These are phyloP conservation scores for Drosophila acutilabella DNA, from an alignment of 2,888 invertebrate genomes.

Conservation along the genomic window DNA sequence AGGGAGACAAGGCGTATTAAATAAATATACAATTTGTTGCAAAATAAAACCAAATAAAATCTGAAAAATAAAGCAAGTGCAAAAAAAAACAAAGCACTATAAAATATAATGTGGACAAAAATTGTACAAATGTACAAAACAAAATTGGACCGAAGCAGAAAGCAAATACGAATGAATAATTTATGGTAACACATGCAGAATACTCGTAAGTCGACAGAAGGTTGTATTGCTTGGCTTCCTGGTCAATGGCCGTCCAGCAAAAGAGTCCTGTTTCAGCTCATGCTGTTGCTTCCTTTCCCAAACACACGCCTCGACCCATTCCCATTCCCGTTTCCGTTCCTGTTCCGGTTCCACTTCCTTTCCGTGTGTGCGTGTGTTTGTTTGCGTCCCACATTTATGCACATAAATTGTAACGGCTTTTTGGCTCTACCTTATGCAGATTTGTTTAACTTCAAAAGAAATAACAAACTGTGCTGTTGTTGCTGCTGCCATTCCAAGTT, in stretches of 20 bases:
- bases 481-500: slow-evolving; percentile 39
- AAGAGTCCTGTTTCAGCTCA: slow-evolving; percentile 11
- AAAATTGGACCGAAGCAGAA: slow-evolving; percentile 37
- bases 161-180: slow-evolving; percentile 68
- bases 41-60: slow-evolving; percentile 10
- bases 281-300: slow-evolving; percentile 1
- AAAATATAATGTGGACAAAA: slow-evolving; percentile 43
- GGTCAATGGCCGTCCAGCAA: slow-evolving; percentile 42
- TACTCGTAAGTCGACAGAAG: slow-evolving; percentile 50
- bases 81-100: slow-evolving; percentile 29
- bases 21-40: slow-evolving; percentile 19
- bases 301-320: not conserved
- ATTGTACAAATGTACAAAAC: slow-evolving; percentile 27
- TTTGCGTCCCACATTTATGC: slow-evolving; percentile 58
- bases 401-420: slow-evolving; percentile 75
- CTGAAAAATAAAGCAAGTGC: not conserved
- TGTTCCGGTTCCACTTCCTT: not conserved
- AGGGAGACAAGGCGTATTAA: slow-evolving; percentile 24
- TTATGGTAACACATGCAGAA: slow-evolving; percentile 63
- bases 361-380: slow-evolving; percentile 8
- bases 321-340: not conserved
- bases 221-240: slow-evolving; percentile 27
- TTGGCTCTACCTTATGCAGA: slow-evolving; percentile 74
- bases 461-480: slow-evolving; percentile 66
- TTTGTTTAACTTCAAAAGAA: slow-evolving; percentile 74